Percentiles rank a stretch among this genome's conserved stretches.
Conservation (phyloP, 2,113 vertebrate species). For the Ptilorrhoa leucosticta region DNA sequence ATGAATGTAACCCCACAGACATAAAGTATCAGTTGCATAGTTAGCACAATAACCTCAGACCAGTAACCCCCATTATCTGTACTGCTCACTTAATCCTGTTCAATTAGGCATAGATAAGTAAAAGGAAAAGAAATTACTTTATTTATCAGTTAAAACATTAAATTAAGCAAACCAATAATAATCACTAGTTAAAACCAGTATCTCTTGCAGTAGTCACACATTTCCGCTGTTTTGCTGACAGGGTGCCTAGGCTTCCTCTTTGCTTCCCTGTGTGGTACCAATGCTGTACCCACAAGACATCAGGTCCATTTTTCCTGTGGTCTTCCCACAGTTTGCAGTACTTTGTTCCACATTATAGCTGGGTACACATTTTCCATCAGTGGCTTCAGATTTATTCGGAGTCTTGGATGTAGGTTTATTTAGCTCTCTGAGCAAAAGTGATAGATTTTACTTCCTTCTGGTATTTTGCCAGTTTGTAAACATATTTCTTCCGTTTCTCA, state of each 20-base stretch:
- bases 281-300: background rate
- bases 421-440: background rate
- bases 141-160: background rate
- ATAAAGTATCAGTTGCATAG: background rate
- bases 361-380: background rate
- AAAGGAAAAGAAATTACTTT: background rate
- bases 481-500: background rate
- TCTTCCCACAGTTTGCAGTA: background rate
- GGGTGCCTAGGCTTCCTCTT: background rate
- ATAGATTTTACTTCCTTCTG: background rate
- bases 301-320: background rate
- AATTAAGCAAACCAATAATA: background rate
- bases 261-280: background rate
- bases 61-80: background rate
- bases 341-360: background rate
- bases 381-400: background rate
- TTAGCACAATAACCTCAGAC: background rate
- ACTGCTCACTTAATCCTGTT: background rate
- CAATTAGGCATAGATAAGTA: background rate
- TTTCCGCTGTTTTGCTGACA: background rate
- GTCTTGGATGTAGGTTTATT: background rate
- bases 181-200: background rate
- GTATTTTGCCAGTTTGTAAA: background rate
- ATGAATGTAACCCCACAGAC: background rate
- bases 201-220: background rate